phyloP scores from a whole-genome alignment of 2,113 vertebrate species.

The Cairina moschata region DNA sequence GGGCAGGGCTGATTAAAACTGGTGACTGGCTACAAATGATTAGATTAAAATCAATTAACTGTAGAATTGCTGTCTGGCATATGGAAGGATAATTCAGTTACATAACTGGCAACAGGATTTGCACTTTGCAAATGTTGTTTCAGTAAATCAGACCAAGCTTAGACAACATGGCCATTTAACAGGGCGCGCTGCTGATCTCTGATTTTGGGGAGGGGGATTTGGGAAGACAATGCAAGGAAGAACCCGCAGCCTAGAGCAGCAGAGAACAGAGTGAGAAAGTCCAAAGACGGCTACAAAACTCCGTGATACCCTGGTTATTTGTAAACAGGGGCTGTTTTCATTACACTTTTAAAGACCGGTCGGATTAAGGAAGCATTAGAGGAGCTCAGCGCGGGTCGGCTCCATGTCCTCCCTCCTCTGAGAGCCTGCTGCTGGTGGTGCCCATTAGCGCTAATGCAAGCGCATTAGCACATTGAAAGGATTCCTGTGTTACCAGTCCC shows the following conservation, averaged over 20 bases:
- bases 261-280: neutral
- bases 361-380: slow-evolving; percentile 52
- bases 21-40: slow-evolving; percentile 61
- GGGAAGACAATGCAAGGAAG: fast-evolving
- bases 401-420: neutral
- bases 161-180: neutral
- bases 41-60: slow-evolving; percentile 73
- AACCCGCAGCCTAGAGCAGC: neutral
- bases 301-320: neutral
- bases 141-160: neutral
- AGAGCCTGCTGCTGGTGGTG: neutral
- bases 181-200: neutral
- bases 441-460: slow-evolving; percentile 44
- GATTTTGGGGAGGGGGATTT: neutral
- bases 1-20: slow-evolving; percentile 55
- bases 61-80: slow-evolving; percentile 49
- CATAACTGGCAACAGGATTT: slow-evolving; percentile 51
- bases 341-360: neutral
- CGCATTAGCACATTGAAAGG: neutral
- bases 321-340: slow-evolving; percentile 21
- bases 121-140: slow-evolving; percentile 31
- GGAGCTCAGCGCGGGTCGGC: neutral
- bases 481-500: neutral
- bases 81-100: slow-evolving; percentile 65
- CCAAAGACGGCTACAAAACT: neutral